Base-by-base conservation (phyloP, 2,113 vertebrate species). In the Callipepla squamata region DNA sequence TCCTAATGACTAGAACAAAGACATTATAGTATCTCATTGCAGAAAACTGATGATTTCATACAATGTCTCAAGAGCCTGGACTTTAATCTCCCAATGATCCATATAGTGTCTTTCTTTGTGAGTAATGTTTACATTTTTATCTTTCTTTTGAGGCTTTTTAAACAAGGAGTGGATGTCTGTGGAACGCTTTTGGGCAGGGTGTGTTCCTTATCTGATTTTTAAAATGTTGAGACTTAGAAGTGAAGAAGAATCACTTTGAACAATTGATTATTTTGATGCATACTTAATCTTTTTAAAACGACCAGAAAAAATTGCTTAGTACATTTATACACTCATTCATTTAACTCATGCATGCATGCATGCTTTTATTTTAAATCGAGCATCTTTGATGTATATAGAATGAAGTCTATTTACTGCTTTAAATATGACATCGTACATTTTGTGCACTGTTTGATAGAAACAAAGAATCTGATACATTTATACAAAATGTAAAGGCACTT, bases 11-110 rank as follows among this genome's bases (percentile, higher is more conserved):
- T 30, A 53, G 65, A 70, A 67, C 51, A 80, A 88, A 84, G 86
- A 63, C 73, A 47, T 45, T 76, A 87, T 36, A 95, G 85, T 82
- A 40, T 87, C 26, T 91, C 55, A 44, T 87, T 87, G 25, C 22
- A 73, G 85, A 94, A 82, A 53, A 45, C 62, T 28, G 70, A 82
- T 93, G 40, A 95, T 91, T 95, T 91, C 78, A 95, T 93, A 83
- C 28, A 51, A 0, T 76, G 50, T 79, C 75, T 62, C 9, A 45
- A 42, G 26, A 87, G 79, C 55, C 19, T 66, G 36, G 79, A 74
- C 82, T 94, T 95, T 76, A 76, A 80, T 95, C 68, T 94, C 42
- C 9, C 55, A 82, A 14, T 76, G 65, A 74, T 50, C 65, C 17
- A 74, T 21, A 74, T 53, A 61, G n/a, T 58, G 59, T 73, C 83